Evolutionary conservation across 30 jellyfish, hydroid and myxozoan species (phyloP).

Genomic region (Sanderia malayensis): DNA sequence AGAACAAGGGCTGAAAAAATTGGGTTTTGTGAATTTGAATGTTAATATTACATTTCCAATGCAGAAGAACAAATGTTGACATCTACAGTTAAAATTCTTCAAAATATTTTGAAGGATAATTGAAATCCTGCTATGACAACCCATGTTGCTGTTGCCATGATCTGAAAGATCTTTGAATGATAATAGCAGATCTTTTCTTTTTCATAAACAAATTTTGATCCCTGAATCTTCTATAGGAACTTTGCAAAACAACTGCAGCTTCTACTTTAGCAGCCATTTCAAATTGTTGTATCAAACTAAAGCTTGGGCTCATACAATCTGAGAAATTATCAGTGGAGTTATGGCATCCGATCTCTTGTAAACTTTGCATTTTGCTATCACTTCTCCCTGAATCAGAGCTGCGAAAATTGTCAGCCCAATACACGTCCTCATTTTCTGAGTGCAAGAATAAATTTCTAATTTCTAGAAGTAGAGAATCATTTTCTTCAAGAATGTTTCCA

Average conservation of each 20-base stretch:
- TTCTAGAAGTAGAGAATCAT: background rate
- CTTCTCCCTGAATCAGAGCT: background rate
- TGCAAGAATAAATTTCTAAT: background rate
- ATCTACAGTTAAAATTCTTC: too few species aligned
- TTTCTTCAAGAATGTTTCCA: background rate
- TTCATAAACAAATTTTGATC: constrained; percentile 28
- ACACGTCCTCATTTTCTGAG: background rate
- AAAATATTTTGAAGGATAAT: too few species aligned
- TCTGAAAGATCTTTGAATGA: constrained; percentile 41
- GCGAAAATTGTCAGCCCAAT: background rate
- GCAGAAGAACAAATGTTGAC: too few species aligned
- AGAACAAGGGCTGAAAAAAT: too few species aligned
- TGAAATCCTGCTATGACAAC: too few species aligned
- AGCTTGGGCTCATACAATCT: constrained; percentile 41
- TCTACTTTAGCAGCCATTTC: constrained; percentile 59
- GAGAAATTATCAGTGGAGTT: background rate
- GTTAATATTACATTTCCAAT: too few species aligned
- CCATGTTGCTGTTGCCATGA: constrained; percentile 12
- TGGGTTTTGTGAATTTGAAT: too few species aligned
- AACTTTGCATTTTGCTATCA: background rate
- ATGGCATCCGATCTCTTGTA: background rate
- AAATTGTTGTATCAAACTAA: constrained; percentile 58
- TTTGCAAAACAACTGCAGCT: constrained; percentile 55
- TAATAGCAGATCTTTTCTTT: constrained; percentile 22
- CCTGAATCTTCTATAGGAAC: constrained; percentile 42